A percentile compares a stretch with the other conserved stretches of the same genome.
These are phyloP conservation scores for Acleris holmiana DNA, from an alignment of 2,888 invertebrate genomes.

Conservation along the genomic window DNA sequence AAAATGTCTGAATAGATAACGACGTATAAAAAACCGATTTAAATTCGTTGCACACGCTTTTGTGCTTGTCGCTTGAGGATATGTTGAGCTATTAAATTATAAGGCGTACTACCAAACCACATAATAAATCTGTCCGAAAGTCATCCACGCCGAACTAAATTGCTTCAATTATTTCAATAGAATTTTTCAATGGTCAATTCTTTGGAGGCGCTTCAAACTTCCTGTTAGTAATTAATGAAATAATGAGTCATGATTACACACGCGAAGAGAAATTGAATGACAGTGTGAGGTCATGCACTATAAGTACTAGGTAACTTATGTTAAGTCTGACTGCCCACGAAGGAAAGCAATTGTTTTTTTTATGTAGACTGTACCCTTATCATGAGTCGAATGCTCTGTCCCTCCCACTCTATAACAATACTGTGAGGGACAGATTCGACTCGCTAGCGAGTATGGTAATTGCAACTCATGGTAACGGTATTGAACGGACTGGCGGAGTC, in stretches of 20 bases:
- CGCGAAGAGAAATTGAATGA: slow-evolving; percentile 12
- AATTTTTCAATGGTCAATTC: slow-evolving; percentile 32
- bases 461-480: too few relatives aligned
- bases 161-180: slow-evolving; percentile 37
- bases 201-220: slow-evolving; percentile 28
- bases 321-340: not conserved
- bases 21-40: slow-evolving; percentile 57
- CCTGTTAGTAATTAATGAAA: slow-evolving; percentile 27
- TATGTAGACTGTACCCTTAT: too few relatives aligned
- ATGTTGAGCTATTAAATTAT: slow-evolving; percentile 45
- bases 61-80: slow-evolving; percentile 52
- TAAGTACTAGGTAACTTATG: not conserved
- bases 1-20: slow-evolving; percentile 42
- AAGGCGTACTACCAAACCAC: slow-evolving; percentile 45
- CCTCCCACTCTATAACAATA: too few relatives aligned
- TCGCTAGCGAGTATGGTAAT: too few relatives aligned
- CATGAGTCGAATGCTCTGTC: too few relatives aligned
- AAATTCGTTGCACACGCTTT: slow-evolving; percentile 52
- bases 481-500: too few relatives aligned
- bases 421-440: too few relatives aligned
- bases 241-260: slow-evolving; percentile 22
- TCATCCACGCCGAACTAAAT: slow-evolving; percentile 34
- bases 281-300: not conserved
- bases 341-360: too few relatives aligned
- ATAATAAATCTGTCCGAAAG: slow-evolving; percentile 39